phyloP scores from a whole-genome alignment of 2,888 invertebrate genomes.

The Tipula lateralis region DNA sequence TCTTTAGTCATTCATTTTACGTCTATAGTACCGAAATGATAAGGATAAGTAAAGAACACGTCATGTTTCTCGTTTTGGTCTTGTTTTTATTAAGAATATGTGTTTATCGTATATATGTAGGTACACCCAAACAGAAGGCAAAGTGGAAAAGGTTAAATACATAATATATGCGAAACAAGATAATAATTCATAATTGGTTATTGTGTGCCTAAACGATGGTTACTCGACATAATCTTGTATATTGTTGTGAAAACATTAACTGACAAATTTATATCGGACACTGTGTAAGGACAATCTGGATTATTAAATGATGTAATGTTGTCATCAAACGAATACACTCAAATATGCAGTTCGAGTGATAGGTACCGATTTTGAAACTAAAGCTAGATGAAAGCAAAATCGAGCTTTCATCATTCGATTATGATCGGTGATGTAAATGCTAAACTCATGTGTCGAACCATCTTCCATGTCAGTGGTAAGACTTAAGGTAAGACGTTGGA shows the following conservation, averaged over 20 bases:
- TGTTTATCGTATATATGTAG: not conserved
- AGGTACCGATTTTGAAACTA: too few species aligned
- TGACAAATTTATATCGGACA: not conserved
- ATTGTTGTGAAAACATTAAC: not conserved
- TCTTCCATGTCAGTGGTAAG: too few species aligned
- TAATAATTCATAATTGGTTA: constrained; percentile 19
- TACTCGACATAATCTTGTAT: not conserved
- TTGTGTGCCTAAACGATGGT: not conserved
- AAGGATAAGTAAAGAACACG: not conserved
- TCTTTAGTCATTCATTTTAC: too few species aligned
- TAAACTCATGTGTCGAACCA: too few species aligned
- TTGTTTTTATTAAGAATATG: not conserved
- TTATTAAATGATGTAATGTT: too few species aligned
- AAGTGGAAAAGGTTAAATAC: not conserved
- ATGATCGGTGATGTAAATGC: too few species aligned
- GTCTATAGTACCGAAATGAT: not conserved
- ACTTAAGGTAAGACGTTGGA: too few species aligned
- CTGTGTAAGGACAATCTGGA: too few species aligned
- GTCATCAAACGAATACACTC: too few species aligned
- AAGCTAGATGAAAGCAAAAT: too few species aligned
- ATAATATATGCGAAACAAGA: not conserved
- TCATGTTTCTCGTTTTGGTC: not conserved
- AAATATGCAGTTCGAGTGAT: too few species aligned
- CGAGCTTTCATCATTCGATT: too few species aligned
- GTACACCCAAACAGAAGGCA: not conserved